A percentile compares a stretch with the other conserved stretches of the same genome.
Evolutionary conservation across 2,888 invertebrate species (phyloP).

Genomic region (Sminthurinus aureus): DNA sequence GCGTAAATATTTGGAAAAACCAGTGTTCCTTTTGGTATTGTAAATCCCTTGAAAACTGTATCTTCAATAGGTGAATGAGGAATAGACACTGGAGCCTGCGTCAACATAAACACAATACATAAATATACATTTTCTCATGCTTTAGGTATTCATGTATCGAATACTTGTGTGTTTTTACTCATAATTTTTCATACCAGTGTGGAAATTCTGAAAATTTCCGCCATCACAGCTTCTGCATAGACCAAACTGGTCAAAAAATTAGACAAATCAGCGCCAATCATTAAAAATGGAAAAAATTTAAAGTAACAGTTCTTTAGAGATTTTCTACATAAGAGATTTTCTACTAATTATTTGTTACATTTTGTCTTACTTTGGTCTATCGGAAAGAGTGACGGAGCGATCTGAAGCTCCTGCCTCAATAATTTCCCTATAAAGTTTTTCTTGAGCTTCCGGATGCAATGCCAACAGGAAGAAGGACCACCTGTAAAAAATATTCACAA

Average conservation of each 20-base stretch:
- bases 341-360: background rate
- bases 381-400: slow-evolving; percentile 5
- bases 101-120: too few relatives aligned
- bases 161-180: too few relatives aligned
- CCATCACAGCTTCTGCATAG: background rate
- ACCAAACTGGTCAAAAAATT: background rate
- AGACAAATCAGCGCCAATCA: background rate
- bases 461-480: slow-evolving; percentile 46
- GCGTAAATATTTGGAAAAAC: background rate
- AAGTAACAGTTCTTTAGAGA: background rate
- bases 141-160: background rate
- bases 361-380: slow-evolving; percentile 26
- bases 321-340: background rate
- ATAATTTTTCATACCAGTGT: too few relatives aligned
- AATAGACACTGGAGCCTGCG: too few relatives aligned
- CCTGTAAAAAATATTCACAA: background rate
- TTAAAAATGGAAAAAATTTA: background rate
- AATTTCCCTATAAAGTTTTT: slow-evolving; percentile 48
- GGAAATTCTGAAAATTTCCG: background rate
- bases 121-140: too few relatives aligned
- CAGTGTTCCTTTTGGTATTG: background rate
- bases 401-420: background rate
- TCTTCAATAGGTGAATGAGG: background rate
- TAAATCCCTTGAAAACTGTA: background rate
- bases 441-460: slow-evolving; percentile 41